Conservation (phyloP, 2,797 vertebrate genomes). For the Delichon dasypus region DNA sequence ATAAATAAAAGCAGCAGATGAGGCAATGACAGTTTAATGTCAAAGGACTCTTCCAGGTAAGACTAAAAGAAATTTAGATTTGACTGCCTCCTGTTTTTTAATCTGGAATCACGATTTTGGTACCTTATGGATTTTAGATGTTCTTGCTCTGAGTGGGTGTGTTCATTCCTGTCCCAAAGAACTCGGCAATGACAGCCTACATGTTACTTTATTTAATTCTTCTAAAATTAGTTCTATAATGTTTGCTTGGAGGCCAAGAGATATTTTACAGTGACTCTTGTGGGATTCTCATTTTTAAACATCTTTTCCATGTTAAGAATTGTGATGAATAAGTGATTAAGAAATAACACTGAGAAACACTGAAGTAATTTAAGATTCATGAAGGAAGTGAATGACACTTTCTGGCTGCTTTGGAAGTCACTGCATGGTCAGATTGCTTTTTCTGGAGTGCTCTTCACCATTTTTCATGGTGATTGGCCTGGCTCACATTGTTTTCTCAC, state of each 20-base stretch:
- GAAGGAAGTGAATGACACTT: background rate
- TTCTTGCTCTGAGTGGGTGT: constrained; percentile 55
- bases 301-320: constrained; percentile 25
- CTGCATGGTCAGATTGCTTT: background rate
- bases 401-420: background rate
- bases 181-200: constrained; percentile 67
- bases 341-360: background rate
- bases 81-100: constrained; percentile 19
- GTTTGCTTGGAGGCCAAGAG: constrained; percentile 61
- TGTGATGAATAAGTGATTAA: constrained; percentile 38
- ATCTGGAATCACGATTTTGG: constrained; percentile 59
- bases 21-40: background rate
- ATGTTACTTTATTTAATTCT: constrained; percentile 73
- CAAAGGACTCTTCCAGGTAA: constrained; percentile 25
- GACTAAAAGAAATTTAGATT: background rate
- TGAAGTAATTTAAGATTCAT: constrained; percentile 4
- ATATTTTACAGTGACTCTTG: constrained; percentile 32
- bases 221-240: constrained; percentile 67
- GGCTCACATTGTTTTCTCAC: background rate
- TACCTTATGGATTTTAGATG: constrained; percentile 22
- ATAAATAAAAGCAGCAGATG: constrained; percentile 24
- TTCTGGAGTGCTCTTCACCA: background rate
- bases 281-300: constrained; percentile 30
- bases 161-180: constrained; percentile 60
- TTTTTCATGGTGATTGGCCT: background rate